A percentile compares a stretch with the other conserved stretches of the same genome.
phyloP scores from a whole-genome alignment of 2,888 invertebrate species.

The Meiosimyza platycephala region DNA sequence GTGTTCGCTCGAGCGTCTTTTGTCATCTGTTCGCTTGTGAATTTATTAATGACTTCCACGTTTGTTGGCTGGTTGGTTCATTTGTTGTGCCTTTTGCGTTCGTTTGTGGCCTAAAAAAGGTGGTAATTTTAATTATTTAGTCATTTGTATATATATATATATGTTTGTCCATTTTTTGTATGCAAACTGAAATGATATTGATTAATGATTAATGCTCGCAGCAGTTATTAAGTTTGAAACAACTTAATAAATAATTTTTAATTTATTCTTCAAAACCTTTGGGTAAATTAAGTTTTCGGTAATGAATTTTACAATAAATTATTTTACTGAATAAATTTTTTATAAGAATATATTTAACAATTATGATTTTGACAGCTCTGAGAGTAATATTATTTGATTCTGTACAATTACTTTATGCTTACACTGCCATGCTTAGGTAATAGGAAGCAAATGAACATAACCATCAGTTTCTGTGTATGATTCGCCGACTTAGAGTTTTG shows the following conservation, averaged over 20 bases:
- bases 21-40: slow-evolving; percentile 38
- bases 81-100: slow-evolving; percentile 34
- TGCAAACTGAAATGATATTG: slow-evolving; percentile 28
- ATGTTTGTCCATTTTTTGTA: slow-evolving; percentile 35
- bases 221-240: slow-evolving; percentile 38
- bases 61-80: slow-evolving; percentile 25
- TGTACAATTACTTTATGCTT: no score
- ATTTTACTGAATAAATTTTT: no score
- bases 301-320: no score
- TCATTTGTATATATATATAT: slow-evolving; percentile 57
- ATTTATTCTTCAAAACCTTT: no score
- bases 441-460: no score
- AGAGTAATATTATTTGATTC: no score
- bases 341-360: no score
- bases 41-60: slow-evolving; percentile 49
- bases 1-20: slow-evolving; percentile 1
- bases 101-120: slow-evolving; percentile 36
- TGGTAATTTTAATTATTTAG: slow-evolving; percentile 59
- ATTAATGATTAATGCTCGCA: slow-evolving; percentile 45
- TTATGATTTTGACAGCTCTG: no score
- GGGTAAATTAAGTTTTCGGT: no score
- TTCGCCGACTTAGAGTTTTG: no score
- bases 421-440: no score
- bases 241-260: slow-evolving; percentile 37
- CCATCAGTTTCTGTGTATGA: no score